Conservation (phyloP, 2,797 vertebrate species). For the Nannoperca obscura region DNA sequence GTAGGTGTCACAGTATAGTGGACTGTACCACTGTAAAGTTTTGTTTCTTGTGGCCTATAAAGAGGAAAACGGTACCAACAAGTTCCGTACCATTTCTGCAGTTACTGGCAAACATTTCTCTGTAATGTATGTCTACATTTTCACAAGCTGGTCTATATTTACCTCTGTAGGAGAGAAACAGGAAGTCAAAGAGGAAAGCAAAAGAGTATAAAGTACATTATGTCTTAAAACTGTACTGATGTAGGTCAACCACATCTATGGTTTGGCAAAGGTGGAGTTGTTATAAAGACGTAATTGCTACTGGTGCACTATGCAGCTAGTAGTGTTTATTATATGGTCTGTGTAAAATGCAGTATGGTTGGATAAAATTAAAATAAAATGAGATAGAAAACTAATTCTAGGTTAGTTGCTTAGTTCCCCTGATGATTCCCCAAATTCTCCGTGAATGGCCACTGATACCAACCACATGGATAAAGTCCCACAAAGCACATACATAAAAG, state of each 20-base stretch:
- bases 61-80: constrained; percentile 36
- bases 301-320: constrained; percentile 54
- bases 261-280: constrained; percentile 18
- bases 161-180: constrained; percentile 53
- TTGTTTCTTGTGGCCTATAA: constrained; percentile 56
- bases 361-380: constrained; percentile 6
- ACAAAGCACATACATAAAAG: constrained; percentile 57
- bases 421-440: constrained; percentile 26
- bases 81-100: constrained; percentile 37
- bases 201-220: constrained; percentile 11
- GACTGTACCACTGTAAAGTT: constrained; percentile 60
- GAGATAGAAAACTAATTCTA: background rate
- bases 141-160: constrained; percentile 46
- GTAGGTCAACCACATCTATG: constrained; percentile 4
- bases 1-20: constrained; percentile 65
- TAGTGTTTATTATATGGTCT: constrained; percentile 31
- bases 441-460: background rate
- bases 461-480: constrained; percentile 32
- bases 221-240: constrained; percentile 54
- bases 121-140: constrained; percentile 54
- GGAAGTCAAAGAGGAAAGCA: constrained; percentile 49
- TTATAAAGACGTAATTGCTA: constrained; percentile 17
- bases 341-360: constrained; percentile 9
- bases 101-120: constrained; percentile 51
- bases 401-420: constrained; percentile 15